A percentile compares a stretch with the other conserved stretches of the same genome.
Evolutionary conservation across 2,113 vertebrate species (phyloP).

Genomic region (Oryctolagus cuniculus): DNA sequence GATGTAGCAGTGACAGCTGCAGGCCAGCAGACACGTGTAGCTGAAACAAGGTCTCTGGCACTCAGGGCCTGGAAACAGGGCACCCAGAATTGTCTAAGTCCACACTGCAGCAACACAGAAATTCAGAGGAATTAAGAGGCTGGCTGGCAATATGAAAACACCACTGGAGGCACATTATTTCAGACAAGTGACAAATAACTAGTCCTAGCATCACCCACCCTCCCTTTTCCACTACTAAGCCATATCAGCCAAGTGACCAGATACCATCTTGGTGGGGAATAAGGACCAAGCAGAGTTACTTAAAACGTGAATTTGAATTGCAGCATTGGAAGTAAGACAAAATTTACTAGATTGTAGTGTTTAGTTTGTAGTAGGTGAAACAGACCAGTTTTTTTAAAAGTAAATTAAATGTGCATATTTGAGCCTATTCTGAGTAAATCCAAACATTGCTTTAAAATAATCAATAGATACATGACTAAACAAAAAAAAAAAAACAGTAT

Average conservation of each 20-base stretch:
- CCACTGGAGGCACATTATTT: neutral
- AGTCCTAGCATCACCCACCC: neutral
- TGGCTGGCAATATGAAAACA: neutral
- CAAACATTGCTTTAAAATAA: slow-evolving; percentile 44
- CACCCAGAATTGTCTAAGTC: neutral
- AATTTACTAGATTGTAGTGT: neutral
- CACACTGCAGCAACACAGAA: neutral
- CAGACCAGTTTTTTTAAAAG: neutral
- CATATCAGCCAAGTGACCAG: neutral
- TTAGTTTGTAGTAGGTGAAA: neutral
- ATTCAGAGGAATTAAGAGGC: neutral
- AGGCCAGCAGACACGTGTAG: too few relatives aligned
- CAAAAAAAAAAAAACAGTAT: neutral
- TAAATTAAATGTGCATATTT: neutral
- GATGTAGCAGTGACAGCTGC: neutral
- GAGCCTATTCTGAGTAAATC: neutral
- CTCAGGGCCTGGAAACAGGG: neutral
- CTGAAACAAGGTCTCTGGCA: neutral
- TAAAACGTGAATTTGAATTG: neutral
- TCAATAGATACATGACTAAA: neutral
- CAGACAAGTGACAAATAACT: neutral
- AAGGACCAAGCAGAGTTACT: neutral
- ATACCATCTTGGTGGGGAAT: neutral
- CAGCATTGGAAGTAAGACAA: neutral
- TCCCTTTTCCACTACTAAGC: neutral